Percentiles rank a stretch among this genome's conserved stretches.
These are phyloP conservation scores for Aix galericulata DNA, from an alignment of 2,113 vertebrate genomes.

Conservation along the genomic window DNA sequence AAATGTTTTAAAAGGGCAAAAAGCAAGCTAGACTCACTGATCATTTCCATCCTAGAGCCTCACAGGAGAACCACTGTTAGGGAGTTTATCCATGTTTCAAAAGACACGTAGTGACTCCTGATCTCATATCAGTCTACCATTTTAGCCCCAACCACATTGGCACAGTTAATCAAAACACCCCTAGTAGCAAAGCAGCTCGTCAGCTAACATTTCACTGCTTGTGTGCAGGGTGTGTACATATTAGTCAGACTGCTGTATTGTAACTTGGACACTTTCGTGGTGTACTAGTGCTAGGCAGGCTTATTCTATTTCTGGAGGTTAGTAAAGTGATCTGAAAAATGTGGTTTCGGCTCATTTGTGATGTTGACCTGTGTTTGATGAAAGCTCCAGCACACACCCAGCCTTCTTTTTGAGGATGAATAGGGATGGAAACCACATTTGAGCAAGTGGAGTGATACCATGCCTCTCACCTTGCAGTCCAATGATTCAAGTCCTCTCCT, in stretches of 20 bases:
- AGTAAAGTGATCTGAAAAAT: fast-evolving
- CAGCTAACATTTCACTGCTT: neutral
- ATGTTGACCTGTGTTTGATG: neutral
- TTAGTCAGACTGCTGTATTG: neutral
- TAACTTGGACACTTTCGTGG: neutral
- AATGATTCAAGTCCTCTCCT: neutral
- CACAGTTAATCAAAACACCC: conserved; percentile 14
- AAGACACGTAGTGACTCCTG: neutral
- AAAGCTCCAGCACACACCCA: neutral
- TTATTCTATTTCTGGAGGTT: neutral
- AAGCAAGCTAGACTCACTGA: neutral
- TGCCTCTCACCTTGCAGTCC: neutral
- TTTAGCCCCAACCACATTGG: neutral
- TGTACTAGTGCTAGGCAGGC: fast-evolving
- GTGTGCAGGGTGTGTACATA: neutral
- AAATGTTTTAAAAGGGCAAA: neutral
- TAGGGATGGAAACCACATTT: neutral
- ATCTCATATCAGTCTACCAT: neutral
- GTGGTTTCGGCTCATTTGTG: neutral
- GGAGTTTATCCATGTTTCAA: neutral
- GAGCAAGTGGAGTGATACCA: neutral
- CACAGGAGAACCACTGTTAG: neutral
- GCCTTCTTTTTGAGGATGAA: neutral
- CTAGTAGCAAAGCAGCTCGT: conserved; percentile 6
- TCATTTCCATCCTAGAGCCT: neutral